Base-by-base conservation (phyloP, 2,797 vertebrate genomes). In the Microtus agrestis region DNA sequence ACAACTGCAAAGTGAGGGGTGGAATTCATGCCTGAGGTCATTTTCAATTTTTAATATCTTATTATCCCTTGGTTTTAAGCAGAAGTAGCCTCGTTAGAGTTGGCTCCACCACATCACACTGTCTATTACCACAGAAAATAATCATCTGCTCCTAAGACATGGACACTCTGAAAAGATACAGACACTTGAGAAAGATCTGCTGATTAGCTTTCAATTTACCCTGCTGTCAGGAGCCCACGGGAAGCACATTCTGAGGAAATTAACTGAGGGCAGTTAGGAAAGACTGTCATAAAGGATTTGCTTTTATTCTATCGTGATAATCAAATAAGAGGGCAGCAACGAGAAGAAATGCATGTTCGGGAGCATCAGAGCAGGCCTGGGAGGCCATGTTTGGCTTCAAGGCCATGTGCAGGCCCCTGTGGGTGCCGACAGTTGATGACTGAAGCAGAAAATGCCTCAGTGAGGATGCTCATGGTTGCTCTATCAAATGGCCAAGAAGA, bases 301-400 rank as follows among this genome's bases (percentile, higher is more conserved):
- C 40, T 97, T 97, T 95, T 91, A n/a, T 80, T 93, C 69, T 97
- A n/a, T 94, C 87, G 91, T 61, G 95, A 96, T 93, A 17, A 96
- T 92, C 65, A 29, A 69, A 29, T 95, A 74, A 91, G 92, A 97
- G 79, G 91, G 87, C n/a, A 87, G n/a, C 74, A 46, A 97, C 82
- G 97, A 98, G 98, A 96, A 97, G 76, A 96, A 93, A 94, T 48
- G 94, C 48, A 71, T 92, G 93, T 59, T 96, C 31, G 73, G 51
- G 34, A 61, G 40, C 65, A 65, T 27, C n/a, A 82, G 92, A 74
- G 94, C 80, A 37, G 85, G 97, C 89, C 89, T 2, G 61, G 93
- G 65, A 7, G 0, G 13, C 2, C 34, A 71, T 61, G 91, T 15
- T 80, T 15, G 54, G 71, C 31, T 13, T 81, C 95, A 86, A 73